These are phyloP conservation scores for Cheilosia pagana DNA, from an alignment of 2,888 invertebrate species.

Conservation along the genomic window DNA sequence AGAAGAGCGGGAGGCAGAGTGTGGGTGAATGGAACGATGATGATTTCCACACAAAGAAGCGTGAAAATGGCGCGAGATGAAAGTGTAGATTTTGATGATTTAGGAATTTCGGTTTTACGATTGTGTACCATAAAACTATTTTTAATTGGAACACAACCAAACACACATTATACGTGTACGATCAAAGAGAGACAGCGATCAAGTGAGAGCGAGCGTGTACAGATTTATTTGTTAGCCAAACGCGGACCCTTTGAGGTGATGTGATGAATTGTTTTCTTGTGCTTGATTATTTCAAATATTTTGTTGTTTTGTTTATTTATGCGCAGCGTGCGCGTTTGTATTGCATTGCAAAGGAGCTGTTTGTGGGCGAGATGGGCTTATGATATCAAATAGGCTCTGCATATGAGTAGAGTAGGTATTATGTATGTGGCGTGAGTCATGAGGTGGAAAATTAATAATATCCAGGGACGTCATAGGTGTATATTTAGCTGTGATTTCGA, in stretches of 20 bases:
- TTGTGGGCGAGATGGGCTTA: constrained; percentile 31
- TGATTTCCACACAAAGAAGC: constrained; percentile 36
- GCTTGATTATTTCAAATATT: constrained; percentile 64
- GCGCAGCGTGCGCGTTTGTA: constrained; percentile 52
- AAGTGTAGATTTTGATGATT: constrained; percentile 51
- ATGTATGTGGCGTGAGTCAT: not conserved
- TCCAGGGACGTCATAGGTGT: constrained; percentile 17
- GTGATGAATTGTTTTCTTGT: constrained; percentile 59
- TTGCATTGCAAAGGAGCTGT: constrained; percentile 27
- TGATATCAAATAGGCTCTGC: constrained; percentile 50
- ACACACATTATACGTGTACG: constrained; percentile 8
- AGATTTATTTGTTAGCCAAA: not conserved
- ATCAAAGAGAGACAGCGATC: constrained; percentile 10
- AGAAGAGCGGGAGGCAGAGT: not conserved
- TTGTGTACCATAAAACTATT: constrained; percentile 53
- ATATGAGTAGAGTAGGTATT: constrained; percentile 13
- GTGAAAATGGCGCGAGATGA: constrained; percentile 37
- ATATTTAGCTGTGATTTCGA: constrained; percentile 18
- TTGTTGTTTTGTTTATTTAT: constrained; percentile 53
- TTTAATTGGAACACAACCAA: constrained; percentile 60
- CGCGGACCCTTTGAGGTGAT: constrained; percentile 48
- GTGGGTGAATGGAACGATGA: not conserved
- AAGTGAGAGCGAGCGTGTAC: constrained; percentile 6
- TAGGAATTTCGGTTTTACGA: constrained; percentile 32
- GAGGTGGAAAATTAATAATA: not conserved